Conservation (phyloP, 1,140 invertebrate species). For the Andricus grossulariae region DNA sequence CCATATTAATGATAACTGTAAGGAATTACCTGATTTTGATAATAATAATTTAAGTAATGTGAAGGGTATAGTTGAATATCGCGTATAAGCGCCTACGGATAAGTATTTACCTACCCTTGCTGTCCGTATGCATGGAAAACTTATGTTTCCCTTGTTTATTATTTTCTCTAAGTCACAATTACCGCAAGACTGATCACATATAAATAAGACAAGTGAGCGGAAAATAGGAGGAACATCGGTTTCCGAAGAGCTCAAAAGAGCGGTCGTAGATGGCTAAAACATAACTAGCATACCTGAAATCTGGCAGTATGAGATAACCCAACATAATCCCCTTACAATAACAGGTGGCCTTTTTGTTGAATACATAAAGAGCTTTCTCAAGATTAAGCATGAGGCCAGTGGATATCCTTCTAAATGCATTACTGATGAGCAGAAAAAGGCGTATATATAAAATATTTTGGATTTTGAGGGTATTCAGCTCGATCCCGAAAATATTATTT, state of each 20-base stretch:
- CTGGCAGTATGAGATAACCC: constrained; percentile 59
- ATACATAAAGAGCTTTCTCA: constrained; percentile 64
- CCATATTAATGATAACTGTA: constrained; percentile 45
- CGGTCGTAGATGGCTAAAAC: constrained; percentile 62
- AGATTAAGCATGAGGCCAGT: constrained; percentile 69
- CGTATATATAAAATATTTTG: no score
- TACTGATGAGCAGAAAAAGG: no score
- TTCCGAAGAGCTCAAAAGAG: constrained; percentile 64
- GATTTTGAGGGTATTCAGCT: no score
- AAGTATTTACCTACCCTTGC: no score
- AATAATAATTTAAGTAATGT: constrained; percentile 37
- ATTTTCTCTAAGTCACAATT: constrained; percentile 43
- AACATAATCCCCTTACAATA: constrained; percentile 36
- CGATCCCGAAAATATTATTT: constrained; percentile 61
- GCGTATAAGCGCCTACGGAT: no score
- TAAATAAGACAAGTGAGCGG: constrained; percentile 60
- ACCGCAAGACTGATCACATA: constrained; percentile 12
- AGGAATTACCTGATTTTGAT: constrained; percentile 11
- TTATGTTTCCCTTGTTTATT: constrained; percentile 62
- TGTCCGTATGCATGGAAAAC: no score
- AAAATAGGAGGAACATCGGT: constrained; percentile 66
- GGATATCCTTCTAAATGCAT: no score
- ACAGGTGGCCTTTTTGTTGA: constrained; percentile 55
- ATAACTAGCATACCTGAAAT: constrained; percentile 66
- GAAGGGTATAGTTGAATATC: constrained; percentile 57